Evolutionary conservation across 2,888 invertebrate genomes (phyloP).

Genomic region (Tanytarsus gracilentus): DNA sequence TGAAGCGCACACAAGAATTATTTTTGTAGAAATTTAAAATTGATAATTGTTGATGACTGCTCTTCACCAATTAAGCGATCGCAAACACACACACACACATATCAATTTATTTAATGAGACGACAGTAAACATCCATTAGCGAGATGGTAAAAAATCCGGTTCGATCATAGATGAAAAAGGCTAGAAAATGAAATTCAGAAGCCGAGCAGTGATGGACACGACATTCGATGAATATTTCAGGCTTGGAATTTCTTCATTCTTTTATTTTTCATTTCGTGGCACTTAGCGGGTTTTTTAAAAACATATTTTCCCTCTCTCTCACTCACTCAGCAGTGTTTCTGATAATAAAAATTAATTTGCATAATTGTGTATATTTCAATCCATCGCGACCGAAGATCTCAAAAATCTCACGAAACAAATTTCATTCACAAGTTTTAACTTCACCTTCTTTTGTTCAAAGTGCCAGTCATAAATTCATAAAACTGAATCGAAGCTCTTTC

Average conservation of each 20-base stretch:
- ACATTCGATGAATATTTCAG: not conserved
- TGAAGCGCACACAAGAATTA: too few relatives aligned
- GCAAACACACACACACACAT: constrained; percentile 16
- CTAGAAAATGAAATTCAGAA: not conserved
- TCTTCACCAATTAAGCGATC: constrained; percentile 21
- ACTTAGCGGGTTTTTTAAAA: not conserved
- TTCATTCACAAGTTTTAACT: constrained; percentile 19
- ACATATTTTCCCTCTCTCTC: not conserved
- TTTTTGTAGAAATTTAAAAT: too few relatives aligned
- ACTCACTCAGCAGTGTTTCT: not conserved
- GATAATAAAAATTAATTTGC: constrained; percentile 28
- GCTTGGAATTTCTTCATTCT: constrained; percentile 5
- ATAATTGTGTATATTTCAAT: constrained; percentile 8
- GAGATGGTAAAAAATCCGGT: constrained; percentile 15
- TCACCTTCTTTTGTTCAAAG: not conserved
- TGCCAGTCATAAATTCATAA: too few relatives aligned
- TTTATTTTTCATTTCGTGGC: too few relatives aligned
- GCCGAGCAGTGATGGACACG: not conserved
- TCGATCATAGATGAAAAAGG: not conserved
- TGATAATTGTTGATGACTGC: constrained; percentile 17
- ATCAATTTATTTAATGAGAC: constrained; percentile 21
- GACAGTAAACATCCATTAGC: constrained; percentile 19
- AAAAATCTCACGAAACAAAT: constrained; percentile 4
- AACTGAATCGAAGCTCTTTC: too few relatives aligned
- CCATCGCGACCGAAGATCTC: not conserved